A percentile compares a stretch with the other conserved stretches of the same genome.
These are phyloP conservation scores for Belonocnema kinseyi DNA, from an alignment of 1,140 invertebrate genomes.

Conservation along the genomic window DNA sequence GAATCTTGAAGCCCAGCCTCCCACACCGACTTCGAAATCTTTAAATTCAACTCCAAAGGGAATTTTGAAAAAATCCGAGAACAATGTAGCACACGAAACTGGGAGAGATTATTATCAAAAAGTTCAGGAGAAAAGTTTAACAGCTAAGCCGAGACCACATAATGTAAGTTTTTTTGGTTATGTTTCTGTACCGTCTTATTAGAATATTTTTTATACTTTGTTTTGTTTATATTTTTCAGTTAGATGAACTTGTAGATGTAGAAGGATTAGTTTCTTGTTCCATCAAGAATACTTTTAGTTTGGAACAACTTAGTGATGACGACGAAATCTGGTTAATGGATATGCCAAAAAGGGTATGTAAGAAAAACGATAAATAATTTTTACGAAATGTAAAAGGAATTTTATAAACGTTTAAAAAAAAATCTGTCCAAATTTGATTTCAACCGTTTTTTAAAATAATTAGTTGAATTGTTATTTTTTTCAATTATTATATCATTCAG, in stretches of 20 bases:
- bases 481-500: too few species aligned
- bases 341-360: conserved; percentile 4
- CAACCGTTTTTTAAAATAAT: too few species aligned
- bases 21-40: not conserved
- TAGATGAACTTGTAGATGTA: not conserved
- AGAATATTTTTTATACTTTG: not conserved
- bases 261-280: not conserved
- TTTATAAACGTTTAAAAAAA: too few species aligned
- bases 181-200: not conserved
- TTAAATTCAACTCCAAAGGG: conserved; percentile 6
- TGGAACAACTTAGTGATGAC: not conserved
- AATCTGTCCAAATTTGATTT: too few species aligned
- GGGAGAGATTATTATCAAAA: conserved; percentile 18
- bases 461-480: too few species aligned
- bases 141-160: conserved; percentile 7
- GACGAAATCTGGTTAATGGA: conserved; percentile 21
- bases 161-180: not conserved
- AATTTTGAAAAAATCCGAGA: conserved; percentile 11
- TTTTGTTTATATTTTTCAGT: not conserved
- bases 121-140: not conserved
- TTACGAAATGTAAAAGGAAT: too few species aligned
- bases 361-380: not conserved
- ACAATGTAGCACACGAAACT: not conserved
- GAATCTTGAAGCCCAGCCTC: conserved; percentile 15
- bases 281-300: not conserved